Evolutionary conservation across 2,888 invertebrate genomes (phyloP), one percentile per base, ranked within the genome.

Genomic region (Sturmia bella): DNA sequence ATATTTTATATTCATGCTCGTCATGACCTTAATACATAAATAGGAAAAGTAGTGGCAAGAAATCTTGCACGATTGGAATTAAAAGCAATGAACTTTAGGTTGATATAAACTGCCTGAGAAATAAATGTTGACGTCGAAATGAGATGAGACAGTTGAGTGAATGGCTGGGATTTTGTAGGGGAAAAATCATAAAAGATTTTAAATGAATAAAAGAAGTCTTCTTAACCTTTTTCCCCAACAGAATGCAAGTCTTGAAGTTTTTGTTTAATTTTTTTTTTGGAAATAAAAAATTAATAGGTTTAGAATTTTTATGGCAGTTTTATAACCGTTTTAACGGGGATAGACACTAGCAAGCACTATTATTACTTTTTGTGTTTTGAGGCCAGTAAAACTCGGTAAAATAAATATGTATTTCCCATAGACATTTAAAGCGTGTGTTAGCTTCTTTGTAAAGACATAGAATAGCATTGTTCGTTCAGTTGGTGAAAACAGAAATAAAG

Each of bases 11-110:
- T 45, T 0, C 32, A n/a, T 15, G 12, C 17, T 37, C 54, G 1
- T 50, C 27, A 41, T 52, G 50, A 61, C 52, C 52, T 43, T 24
- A 61, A 52, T 41, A 61, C 19, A 52, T 50, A 41, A 27, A 64
- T 64, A 48, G n/a, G 19, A 45, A 37, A 56, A 56, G 27, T 43
- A 68, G 21, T 54, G 9, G 41, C 15, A 41, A 19, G 39, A 52
- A 43, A 27, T 43, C 17, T 39, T 43, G n/a, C 15, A 48, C 19
- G 21, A 13, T 56, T 43, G 54, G 2, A 32, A 5, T 11, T 41
- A 19, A 37, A 48, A 50, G 24, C 39, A 17, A 6, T 70, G 48
- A 59, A 72, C 27, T 43, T 52, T 50, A 27, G 39, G 27, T 7
- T 17, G 27, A 5, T 27, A 37, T 13, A 13, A 48, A 13, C 2